Base-by-base conservation (phyloP, 2,888 invertebrate species). In the Troglohyphantes excavatus region DNA sequence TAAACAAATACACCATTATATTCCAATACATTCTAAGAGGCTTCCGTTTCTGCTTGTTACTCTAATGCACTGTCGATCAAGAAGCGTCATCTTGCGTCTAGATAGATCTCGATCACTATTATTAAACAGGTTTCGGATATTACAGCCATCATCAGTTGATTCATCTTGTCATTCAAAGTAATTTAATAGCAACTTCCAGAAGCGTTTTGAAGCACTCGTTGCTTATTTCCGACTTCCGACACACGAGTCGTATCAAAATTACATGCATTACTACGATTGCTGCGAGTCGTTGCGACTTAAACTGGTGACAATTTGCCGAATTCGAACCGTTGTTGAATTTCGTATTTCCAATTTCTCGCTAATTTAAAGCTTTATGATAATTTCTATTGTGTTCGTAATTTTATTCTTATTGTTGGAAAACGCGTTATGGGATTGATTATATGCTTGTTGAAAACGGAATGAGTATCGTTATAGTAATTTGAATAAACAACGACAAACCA, bases 61-160 rank as follows among this genome's bases (percentile, higher is more conserved):
- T 19, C 13, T 11, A 53, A 26, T 61, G 11, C 29, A 21, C n/a
- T 46, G 46, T n/a, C 26, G 26, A 63, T 21, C 26, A 17, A 3
- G 19, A 68, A 39, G 33, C 19, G 33, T n/a, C 17, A 26, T 17
- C n/a, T 72, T 17, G 3, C n/a, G 26, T 1, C 27, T 23, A 17
- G 46, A 17, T 26, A 27, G 3, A 7, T 1, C 39, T 26, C 26
- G 61, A 82, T 82, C 39, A 82, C 82, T 39, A 21, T 82, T 59
- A 82, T 82, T 82, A 82, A 43, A 68, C 27, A 39, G 17, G 75
- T 68, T 59, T 82, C 43, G 78, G 39, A 68, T 39, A n/a, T 75
- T 75, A 39, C 19, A 26, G 7, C 33, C 19, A 7, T 61, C 46
- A 17, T 59, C 59, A 13, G 33, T 33, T 59, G 13, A 61, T 82